Conservation (phyloP, 2,888 invertebrate genomes). For the Spodoptera picta region DNA sequence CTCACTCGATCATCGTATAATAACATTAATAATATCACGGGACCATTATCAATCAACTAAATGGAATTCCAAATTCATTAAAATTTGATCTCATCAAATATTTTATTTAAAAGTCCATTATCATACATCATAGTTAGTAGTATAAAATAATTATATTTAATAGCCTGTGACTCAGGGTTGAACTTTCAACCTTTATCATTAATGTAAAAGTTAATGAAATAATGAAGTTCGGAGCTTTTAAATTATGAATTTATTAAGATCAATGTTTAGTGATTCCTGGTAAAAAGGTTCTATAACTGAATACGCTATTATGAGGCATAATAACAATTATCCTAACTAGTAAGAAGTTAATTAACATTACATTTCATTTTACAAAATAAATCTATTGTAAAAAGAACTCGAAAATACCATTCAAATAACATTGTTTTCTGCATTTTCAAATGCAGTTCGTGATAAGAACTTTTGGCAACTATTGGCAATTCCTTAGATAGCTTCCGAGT, state of each 20-base stretch:
- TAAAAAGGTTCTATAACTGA: conserved; percentile 26
- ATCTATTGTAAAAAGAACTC: not conserved
- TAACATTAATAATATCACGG: not conserved
- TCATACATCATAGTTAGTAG: conserved; percentile 18
- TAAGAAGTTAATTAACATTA: not conserved
- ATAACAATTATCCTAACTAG: no score
- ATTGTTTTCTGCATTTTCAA: conserved; percentile 2
- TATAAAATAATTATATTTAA: conserved; percentile 22
- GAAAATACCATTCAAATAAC: not conserved
- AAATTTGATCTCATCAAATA: conserved; percentile 2
- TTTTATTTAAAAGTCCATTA: conserved; percentile 16
- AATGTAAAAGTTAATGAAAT: conserved; percentile 37
- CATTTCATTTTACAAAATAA: not conserved
- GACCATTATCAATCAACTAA: conserved; percentile 2
- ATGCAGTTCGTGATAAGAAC: not conserved
- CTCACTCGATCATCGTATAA: not conserved
- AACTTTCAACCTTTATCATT: conserved; percentile 41
- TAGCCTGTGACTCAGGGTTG: conserved; percentile 4
- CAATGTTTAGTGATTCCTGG: conserved; percentile 20
- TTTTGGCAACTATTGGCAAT: conserved; percentile 23
- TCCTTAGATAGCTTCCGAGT: conserved; percentile 6
- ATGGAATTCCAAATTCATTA: conserved; percentile 19
- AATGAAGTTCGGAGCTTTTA: conserved; percentile 39
- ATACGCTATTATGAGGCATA: conserved; percentile 1
- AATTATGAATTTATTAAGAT: conserved; percentile 41